These are phyloP conservation scores for Pogonocichla stellata DNA, from an alignment of 2,113 vertebrate species.

Conservation along the genomic window DNA sequence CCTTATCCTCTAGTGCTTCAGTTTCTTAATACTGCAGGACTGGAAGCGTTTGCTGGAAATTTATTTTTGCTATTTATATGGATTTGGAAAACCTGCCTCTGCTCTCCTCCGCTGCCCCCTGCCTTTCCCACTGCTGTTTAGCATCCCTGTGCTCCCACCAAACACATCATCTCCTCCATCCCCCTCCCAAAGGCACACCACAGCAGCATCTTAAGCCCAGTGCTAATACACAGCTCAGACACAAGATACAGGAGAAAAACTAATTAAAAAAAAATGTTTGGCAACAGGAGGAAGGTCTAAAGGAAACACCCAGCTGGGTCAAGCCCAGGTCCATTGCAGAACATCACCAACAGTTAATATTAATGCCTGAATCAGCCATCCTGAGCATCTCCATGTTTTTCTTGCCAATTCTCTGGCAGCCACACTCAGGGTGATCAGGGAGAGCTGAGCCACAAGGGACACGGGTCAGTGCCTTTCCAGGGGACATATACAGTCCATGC, in stretches of 20 bases:
- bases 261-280: not conserved
- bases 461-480: fast-evolving
- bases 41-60: slow-evolving; percentile 53
- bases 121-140: not conserved
- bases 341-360: not conserved
- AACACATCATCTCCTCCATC: not conserved
- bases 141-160: not conserved
- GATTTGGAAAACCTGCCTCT: slow-evolving; percentile 50
- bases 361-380: not conserved
- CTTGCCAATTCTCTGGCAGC: not conserved
- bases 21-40: slow-evolving; percentile 48
- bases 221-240: not conserved
- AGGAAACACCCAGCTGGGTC: not conserved
- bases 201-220: not conserved
- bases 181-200: not conserved
- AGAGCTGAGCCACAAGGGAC: not conserved
- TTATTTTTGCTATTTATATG: slow-evolving; percentile 47
- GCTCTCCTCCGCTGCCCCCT: slow-evolving; percentile 41
- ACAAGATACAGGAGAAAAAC: not conserved
- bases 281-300: not conserved
- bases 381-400: not conserved
- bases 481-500: fast-evolving
- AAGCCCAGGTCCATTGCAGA: not conserved
- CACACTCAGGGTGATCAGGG: fast-evolving
- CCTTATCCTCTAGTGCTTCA: slow-evolving; percentile 64